Evolutionary conservation across 2,888 invertebrate genomes (phyloP).

Genomic region (Trichogramma evanescens): DNA sequence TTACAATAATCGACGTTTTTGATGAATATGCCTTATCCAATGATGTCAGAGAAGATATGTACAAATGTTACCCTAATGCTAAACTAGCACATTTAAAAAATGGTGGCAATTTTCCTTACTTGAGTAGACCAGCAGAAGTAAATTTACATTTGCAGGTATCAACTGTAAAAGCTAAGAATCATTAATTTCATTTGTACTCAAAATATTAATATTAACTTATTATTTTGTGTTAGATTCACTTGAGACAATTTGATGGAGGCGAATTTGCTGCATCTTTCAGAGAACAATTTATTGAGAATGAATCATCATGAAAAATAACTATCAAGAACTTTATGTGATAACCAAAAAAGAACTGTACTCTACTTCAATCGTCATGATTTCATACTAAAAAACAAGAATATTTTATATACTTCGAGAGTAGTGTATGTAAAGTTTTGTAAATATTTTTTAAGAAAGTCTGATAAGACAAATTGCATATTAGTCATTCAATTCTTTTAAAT

Average conservation of each 20-base stretch:
- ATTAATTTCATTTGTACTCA: constrained; percentile 3
- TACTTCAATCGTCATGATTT: no score
- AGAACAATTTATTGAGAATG: constrained; percentile 15
- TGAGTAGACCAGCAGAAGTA: constrained; percentile 81
- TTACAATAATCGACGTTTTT: constrained; percentile 83
- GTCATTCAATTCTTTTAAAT: no score
- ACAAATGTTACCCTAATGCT: constrained; percentile 79
- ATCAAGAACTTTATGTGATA: background rate
- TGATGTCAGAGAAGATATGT: constrained; percentile 70
- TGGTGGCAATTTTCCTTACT: constrained; percentile 86
- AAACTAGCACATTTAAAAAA: constrained; percentile 80
- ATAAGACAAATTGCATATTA: no score
- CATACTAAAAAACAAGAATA: no score
- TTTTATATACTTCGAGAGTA: no score
- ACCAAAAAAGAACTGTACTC: no score
- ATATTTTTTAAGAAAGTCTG: no score
- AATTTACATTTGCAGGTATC: constrained; percentile 79
- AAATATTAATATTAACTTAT: background rate
- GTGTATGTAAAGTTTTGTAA: no score
- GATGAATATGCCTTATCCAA: constrained; percentile 79
- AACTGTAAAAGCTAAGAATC: background rate
- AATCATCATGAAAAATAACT: background rate
- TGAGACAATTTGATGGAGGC: constrained; percentile 64
- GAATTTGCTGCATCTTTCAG: constrained; percentile 54
- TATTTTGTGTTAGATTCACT: constrained; percentile 57